These are phyloP conservation scores for Bufotes viridis DNA, from an alignment of 2,797 vertebrate genomes.

Conservation along the genomic window DNA sequence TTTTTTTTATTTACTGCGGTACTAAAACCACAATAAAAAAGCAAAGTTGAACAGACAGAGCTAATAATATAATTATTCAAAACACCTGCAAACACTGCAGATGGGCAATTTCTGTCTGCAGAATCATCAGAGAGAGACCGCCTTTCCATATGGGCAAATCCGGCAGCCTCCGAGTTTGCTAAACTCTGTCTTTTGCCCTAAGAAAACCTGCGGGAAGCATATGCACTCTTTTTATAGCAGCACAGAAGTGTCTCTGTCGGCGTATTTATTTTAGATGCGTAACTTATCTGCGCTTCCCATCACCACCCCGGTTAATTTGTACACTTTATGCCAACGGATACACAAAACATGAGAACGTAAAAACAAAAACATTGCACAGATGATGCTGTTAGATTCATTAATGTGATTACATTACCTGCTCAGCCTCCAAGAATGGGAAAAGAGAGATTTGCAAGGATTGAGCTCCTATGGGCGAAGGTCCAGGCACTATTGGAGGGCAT, in stretches of 20 bases:
- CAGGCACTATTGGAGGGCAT: slow-evolving; percentile 4
- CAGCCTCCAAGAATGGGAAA: not conserved
- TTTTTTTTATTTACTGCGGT: slow-evolving; percentile 79
- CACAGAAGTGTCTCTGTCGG: slow-evolving; percentile 75
- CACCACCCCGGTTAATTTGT: slow-evolving; percentile 66
- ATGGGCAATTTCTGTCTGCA: slow-evolving; percentile 93
- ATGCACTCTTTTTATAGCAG: slow-evolving; percentile 83
- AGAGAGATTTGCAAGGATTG: not conserved
- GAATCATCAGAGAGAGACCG: slow-evolving; percentile 88
- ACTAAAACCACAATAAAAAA: slow-evolving; percentile 93
- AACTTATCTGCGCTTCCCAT: slow-evolving; percentile 69
- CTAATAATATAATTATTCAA: slow-evolving; percentile 99
- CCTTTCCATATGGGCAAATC: slow-evolving; percentile 94
- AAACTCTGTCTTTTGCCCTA: slow-evolving; percentile 81
- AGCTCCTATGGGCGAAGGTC: not conserved
- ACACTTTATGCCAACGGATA: slow-evolving; percentile 62
- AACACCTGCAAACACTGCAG: slow-evolving; percentile 98
- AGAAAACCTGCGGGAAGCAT: slow-evolving; percentile 84
- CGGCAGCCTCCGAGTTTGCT: slow-evolving; percentile 79
- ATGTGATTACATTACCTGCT: slow-evolving; percentile 58
- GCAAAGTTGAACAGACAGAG: slow-evolving; percentile 94
- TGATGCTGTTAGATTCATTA: slow-evolving; percentile 65
- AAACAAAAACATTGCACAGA: slow-evolving; percentile 64
- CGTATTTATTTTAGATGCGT: slow-evolving; percentile 82
- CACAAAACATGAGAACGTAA: slow-evolving; percentile 53